Evolutionary conservation across 35 echinoderm and acorn worm genomes (phyloP).

Genomic region (Heliocidaris erythrogramma): DNA sequence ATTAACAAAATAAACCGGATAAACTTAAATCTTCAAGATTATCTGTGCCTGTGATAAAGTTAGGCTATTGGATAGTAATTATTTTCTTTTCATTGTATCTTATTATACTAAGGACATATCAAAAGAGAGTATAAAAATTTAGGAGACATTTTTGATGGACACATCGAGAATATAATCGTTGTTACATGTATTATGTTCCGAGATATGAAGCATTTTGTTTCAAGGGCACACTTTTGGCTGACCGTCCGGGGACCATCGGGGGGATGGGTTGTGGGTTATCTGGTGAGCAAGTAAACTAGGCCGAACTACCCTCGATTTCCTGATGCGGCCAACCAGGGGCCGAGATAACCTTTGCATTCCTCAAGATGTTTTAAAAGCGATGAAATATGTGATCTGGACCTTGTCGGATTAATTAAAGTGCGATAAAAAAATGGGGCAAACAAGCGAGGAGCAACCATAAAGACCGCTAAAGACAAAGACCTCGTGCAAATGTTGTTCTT

Average conservation of each 20-base stretch:
- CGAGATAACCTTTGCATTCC: slow-evolving; percentile 49
- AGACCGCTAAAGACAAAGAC: slow-evolving; percentile 39
- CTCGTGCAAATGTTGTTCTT: slow-evolving; percentile 50
- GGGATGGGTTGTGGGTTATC: slow-evolving; percentile 8
- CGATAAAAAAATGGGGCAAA: slow-evolving; percentile 39
- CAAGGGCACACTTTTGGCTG: not conserved
- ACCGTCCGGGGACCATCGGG: not conserved
- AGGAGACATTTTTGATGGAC: no score
- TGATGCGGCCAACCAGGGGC: not conserved
- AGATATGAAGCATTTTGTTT: not conserved
- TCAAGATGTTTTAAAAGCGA: slow-evolving; percentile 48
- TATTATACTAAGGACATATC: no score
- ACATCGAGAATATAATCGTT: no score
- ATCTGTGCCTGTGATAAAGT: no score
- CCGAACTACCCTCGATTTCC: not conserved
- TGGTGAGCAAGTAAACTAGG: not conserved
- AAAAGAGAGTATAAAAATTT: no score
- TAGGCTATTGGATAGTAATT: no score
- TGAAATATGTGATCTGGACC: slow-evolving; percentile 50
- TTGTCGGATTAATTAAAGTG: slow-evolving; percentile 55
- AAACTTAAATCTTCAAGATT: no score
- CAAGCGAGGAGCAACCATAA: slow-evolving; percentile 22
- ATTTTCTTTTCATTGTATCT: no score
- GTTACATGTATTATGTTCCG: not conserved
- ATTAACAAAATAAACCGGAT: no score